Evolutionary conservation across 1,140 invertebrate species (phyloP).

Genomic region (Lordiphosa mommai): DNA sequence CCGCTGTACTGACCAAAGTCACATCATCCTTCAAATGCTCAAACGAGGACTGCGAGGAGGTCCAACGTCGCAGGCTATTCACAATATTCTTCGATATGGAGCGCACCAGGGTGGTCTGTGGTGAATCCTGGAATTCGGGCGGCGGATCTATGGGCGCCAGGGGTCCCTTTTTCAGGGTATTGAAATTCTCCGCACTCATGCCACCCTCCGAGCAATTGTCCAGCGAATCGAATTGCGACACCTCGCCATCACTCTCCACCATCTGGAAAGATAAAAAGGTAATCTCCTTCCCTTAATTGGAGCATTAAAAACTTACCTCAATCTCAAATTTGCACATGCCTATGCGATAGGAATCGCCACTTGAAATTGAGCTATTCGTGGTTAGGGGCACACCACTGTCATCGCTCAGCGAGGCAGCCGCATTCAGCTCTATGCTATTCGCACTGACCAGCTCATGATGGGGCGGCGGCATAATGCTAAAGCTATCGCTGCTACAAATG

Average conservation of each 20-base stretch:
- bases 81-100: conserved; percentile 70
- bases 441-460: conserved; percentile 72
- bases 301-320: conserved; percentile 79
- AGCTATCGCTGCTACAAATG: conserved; percentile 74
- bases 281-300: too few species aligned
- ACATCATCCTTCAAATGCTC: conserved; percentile 67
- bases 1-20: conserved; percentile 22
- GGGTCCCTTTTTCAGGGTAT: conserved; percentile 89
- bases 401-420: conserved; percentile 80
- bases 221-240: conserved; percentile 84
- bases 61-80: conserved; percentile 69
- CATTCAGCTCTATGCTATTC: conserved; percentile 77
- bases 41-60: conserved; percentile 74
- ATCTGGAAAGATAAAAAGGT: conserved; percentile 76
- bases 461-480: conserved; percentile 58
- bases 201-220: conserved; percentile 84
- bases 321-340: conserved; percentile 80
- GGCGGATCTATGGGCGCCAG: conserved; percentile 88
- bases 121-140: conserved; percentile 85
- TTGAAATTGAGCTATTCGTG: conserved; percentile 82
- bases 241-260: conserved; percentile 85
- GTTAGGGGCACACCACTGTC: conserved; percentile 81
- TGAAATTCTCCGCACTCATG: conserved; percentile 89
- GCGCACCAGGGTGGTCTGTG: conserved; percentile 76
- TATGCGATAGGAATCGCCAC: conserved; percentile 80